Evolutionary conservation across 1,140 invertebrate genomes (phyloP), one percentile per base, ranked within the genome.

Genomic region (Drosophila persimilis): DNA sequence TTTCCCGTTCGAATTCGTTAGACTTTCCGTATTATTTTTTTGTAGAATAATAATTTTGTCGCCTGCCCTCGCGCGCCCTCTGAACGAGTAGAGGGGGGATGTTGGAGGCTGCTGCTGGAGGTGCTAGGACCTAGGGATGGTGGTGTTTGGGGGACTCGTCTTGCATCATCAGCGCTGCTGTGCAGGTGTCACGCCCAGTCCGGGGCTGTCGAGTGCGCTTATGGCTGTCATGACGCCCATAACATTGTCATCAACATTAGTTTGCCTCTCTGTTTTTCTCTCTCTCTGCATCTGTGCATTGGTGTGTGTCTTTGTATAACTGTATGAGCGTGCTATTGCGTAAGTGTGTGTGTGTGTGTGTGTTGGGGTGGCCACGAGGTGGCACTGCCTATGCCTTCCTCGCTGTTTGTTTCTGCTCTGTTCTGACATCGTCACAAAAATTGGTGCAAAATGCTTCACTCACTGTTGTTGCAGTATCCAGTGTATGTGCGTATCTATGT

Each of bases 241-340:
- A 88, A 88, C 83, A 88, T 88, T 88, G 83, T 88, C 83, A 88
- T 88, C 83, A 88, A 89, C 83, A 88, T 88, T 88, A 89, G 83
- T 85, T 81, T 78, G 79, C 63, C 50, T 51, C 52, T 43, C n/a
- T 51, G 54, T 7, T 13, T 13, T 51, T 55, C 52, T 43, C n/a
- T 51, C 58, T 51, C 43, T 47, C 8, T n/a, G 15, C 13, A 31
- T 31, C 9, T 51, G 9, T 6, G 2, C 20, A 11, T 11, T n/a
- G 24, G 24, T 26, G 24, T 50, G 11, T 17, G 46, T 29, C 17
- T n/a, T 11, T 39, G 41, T 15, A 15, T 58, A 45, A n/a, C 22
- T 45, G 41, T 5, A 1, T 3, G 44, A 11, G 31, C 13, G 55
- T 15, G 51, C 4, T 24, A 5, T 24, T 24, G 24, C 24, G 4